Conservation (phyloP, 2,797 vertebrate species). For the Crocodylus rhombifer region DNA sequence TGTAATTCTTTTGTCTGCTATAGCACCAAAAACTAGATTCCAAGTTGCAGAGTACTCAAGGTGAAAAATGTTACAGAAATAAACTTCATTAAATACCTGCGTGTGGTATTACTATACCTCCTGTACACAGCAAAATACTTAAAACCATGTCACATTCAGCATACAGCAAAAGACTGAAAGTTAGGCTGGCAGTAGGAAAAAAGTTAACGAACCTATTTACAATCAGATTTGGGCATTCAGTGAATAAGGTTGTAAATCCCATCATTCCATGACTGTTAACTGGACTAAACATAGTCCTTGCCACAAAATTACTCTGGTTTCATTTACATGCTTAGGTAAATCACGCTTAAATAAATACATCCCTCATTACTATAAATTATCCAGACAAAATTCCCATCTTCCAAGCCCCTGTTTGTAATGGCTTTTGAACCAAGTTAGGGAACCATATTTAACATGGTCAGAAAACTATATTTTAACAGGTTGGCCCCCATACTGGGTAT, state of each 20-base stretch:
- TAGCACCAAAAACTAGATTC: not conserved
- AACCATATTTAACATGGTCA: too few relatives aligned
- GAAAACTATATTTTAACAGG: too few relatives aligned
- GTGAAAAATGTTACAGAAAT: not conserved
- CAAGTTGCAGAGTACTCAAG: not conserved
- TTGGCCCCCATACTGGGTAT: too few relatives aligned
- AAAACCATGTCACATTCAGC: rapidly evolving
- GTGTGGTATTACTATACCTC: not conserved
- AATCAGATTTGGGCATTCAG: not conserved
- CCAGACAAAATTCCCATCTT: not conserved
- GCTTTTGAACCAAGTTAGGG: too few relatives aligned
- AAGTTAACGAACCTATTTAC: not conserved
- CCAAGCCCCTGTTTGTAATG: too few relatives aligned
- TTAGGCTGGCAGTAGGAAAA: not conserved
- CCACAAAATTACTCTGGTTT: not conserved
- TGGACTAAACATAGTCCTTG: not conserved
- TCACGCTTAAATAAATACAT: not conserved
- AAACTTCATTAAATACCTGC: not conserved
- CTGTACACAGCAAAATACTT: rapidly evolving
- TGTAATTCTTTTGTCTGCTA: not conserved
- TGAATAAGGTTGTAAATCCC: not conserved
- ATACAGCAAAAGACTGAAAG: not conserved
- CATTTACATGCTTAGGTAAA: not conserved
- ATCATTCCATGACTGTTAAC: not conserved
- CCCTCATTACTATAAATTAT: not conserved